Evolutionary conservation across 2,888 invertebrate species (phyloP), one percentile per base, ranked within the genome.

Genomic region (Cryptus viduatorius): DNA sequence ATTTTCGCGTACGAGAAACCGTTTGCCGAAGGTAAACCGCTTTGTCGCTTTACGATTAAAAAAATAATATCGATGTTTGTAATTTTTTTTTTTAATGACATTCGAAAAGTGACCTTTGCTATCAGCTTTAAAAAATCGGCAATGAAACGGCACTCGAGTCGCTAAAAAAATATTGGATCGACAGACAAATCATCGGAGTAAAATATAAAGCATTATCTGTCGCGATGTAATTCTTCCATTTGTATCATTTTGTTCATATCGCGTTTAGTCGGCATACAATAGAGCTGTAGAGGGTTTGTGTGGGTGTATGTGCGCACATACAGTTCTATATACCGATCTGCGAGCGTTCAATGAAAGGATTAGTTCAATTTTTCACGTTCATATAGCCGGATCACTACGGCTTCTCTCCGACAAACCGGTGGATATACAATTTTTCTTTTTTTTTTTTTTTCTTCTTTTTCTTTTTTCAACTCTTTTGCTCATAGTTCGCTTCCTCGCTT

Each of bases 401-500:
- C 44, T 50, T 29, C 61, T n/a, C 19, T 53, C 76, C 53, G 46
- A 42, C 59, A 8, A n/a, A 37, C 50, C 37, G 48, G 24, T 48
- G 16, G 19, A 59, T 31, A 12, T n/a, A 42, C 72, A 19, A 69
- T 75, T 61, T 69, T 68, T n/a, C 29, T 8, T 46, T 44, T 24
- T 24, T 24, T 24, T 48, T 46, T 86, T 84, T 84, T 77, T 76
- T 61, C 71, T 50, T 50, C 73, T 48, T 46, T 84, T 85, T 84
- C 73, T 76, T 48, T 73, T 50, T 46, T 71, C 31, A 29, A 82
- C 64, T 79, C 79, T 14, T 50, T 61, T 5, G 29, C 73, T 82
- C 77, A 24, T 80, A 59, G 48, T 44, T 65, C 65, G 65, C 46
- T 67, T 78, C 50, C 19, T 59, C 72, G 42, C 29, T 79, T 76